Evolutionary conservation across 2,888 invertebrate genomes (phyloP), one percentile per base, ranked within the genome.

Genomic region (Drosophila rubida): DNA sequence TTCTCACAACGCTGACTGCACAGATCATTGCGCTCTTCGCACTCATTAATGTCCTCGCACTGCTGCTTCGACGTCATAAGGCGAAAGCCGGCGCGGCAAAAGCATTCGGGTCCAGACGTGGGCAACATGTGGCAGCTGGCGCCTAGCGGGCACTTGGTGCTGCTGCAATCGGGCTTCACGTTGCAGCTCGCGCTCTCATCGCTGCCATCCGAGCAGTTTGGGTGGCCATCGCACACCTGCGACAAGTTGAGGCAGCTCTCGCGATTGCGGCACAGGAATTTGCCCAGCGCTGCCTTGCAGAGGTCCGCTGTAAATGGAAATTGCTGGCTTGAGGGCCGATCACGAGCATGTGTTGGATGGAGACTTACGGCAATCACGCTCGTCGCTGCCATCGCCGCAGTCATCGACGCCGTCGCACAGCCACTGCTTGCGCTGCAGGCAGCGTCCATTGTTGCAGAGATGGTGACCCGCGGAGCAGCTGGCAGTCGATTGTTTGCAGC

Each of bases 1-100:
- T 96, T 95, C 0, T 91, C 79, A 82, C 96, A 97, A 9, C 88
- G 90, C 71, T 96, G 96, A 51, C 95, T 95, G 85, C 96, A 96
- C 6, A 93, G 91, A 0, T 95, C 95, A 67, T 93, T 93, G 0
- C 91, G 88, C 32, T 93, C 90, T 46, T 75, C 44, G 76, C 96
- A 96, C 80, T 95, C 95, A 85, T 96, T 92, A 3, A 95, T 92
- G 77, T 95, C 95, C 14, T 77, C 79, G 60, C 92, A 92, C 2
- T 66, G 71, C 25, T 90, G 75, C 11, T 70, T 76, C 0, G 61
- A 45, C 4, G 67, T 63, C n/a, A 89, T 67, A 60, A 78, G 80
- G 1, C 76, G 78, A 55, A 78, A 92, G 1, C 93, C 94, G 4
- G 60, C 70, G 0, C 89, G 93, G 79, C 96, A 96, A 1, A 93